A percentile compares a stretch with the other conserved stretches of the same genome.
Conservation (phyloP, 2,797 vertebrate species). For the Chromis chromis region DNA sequence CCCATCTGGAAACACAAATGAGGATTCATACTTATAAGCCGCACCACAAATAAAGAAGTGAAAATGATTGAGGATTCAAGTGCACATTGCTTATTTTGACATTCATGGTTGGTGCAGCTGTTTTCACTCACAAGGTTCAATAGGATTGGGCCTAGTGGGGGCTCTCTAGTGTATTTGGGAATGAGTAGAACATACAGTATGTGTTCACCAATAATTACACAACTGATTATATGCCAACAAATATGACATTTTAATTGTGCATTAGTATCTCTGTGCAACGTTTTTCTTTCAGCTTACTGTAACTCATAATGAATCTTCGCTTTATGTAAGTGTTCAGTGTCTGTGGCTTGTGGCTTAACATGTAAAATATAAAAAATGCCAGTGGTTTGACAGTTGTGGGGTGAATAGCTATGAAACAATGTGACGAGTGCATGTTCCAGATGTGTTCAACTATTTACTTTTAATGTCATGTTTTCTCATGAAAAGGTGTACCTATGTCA, state of each 20-base stretch:
- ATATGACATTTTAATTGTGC: background rate
- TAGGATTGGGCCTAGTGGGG: background rate
- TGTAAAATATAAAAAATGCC: background rate
- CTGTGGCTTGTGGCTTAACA: background rate
- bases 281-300: background rate
- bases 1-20: conserved; percentile 7
- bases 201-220: background rate
- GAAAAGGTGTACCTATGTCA: background rate
- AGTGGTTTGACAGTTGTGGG: background rate
- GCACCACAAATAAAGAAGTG: conserved; percentile 20
- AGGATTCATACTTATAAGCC: background rate
- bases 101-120: conserved; percentile 1
- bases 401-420: background rate
- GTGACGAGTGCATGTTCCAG: background rate
- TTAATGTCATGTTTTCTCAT: background rate
- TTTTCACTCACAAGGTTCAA: conserved; percentile 2
- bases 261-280: background rate
- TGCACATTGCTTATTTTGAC: background rate
- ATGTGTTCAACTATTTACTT: background rate
- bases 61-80: background rate
- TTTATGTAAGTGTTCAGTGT: background rate
- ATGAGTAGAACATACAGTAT: background rate
- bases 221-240: background rate
- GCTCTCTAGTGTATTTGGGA: background rate
- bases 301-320: background rate